Percentiles rank a stretch among this genome's conserved stretches.
These are phyloP conservation scores for Habropoda laboriosa DNA, from an alignment of 1,140 invertebrate species.

Conservation along the genomic window DNA sequence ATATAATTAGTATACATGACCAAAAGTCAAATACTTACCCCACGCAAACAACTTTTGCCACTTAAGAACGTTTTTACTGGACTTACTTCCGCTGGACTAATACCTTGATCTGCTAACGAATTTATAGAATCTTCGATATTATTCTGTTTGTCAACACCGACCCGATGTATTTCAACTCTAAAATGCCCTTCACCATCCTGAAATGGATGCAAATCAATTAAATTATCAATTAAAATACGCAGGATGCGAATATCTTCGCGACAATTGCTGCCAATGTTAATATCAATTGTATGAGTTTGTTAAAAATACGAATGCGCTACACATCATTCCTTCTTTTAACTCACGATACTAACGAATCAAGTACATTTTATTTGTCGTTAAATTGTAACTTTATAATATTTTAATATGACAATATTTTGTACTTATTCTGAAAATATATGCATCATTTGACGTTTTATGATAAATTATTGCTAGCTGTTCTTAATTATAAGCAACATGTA, in stretches of 20 bases:
- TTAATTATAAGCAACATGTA: background rate
- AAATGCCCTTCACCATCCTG: constrained; percentile 86
- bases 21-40: constrained; percentile 83
- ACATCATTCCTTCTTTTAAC: background rate
- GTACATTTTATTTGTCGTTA: background rate
- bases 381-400: background rate
- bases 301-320: background rate
- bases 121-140: constrained; percentile 69
- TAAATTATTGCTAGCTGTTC: background rate
- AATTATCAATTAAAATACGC: constrained; percentile 3
- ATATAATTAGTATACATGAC: constrained; percentile 2
- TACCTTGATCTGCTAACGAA: constrained; percentile 72
- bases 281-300: constrained; percentile 2
- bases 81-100: constrained; percentile 83
- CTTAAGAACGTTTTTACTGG: constrained; percentile 89
- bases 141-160: constrained; percentile 80
- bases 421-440: background rate
- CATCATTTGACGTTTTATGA: background rate
- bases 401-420: background rate
- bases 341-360: background rate
- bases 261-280: constrained; percentile 13
- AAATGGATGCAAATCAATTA: constrained; percentile 65
- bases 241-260: background rate
- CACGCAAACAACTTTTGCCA: constrained; percentile 91
- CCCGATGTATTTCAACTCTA: constrained; percentile 85